Base-by-base conservation (phyloP, 2,113 vertebrate species). In the Phylloscopus whistleri region DNA sequence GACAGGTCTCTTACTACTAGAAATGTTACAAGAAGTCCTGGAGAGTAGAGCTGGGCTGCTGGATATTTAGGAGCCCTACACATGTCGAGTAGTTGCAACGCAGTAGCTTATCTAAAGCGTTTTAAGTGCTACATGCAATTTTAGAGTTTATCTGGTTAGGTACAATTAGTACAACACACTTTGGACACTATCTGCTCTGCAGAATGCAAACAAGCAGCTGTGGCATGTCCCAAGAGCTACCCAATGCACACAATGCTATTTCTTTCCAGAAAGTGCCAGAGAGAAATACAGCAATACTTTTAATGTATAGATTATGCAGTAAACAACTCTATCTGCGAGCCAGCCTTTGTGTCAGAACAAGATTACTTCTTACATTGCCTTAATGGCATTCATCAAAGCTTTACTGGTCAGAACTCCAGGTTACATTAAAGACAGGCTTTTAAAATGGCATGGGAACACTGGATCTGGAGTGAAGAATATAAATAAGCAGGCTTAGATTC, bases 211-310 rank as follows among this genome's bases (percentile, higher is more conserved):
- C 27, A 73, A 81, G 26, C 35, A 52, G 27, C 20, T 55, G 15
- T 7, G 52, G n/a, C 39, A 39, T 1, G 28, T 37, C 44, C 23
- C 35, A 63, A 52, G 62, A 35, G 24, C 48, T 51, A 67, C 10
- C 17, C 20, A 87, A 84, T 1, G 11, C n/a, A 60, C 5, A 16
- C 0, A 0, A 19, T 44, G 44, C 19, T 73, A 16, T 22, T 63
- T 89, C 60, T 20, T 87, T 84, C 56, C 52, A 87, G 69, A 68
- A 63, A 63, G 56, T 3, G 2, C 13, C 81, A 84, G 23, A 58
- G 11, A 90, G 46, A 89, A 82, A 89, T 6, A 62, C 2, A 58
- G 52, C 66, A 78, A 39, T 53, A 63, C 33, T 59, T 74, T 53
- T 46, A 88, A 74, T 26, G 17, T 30, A 52, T 8, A 77, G 52